Evolutionary conservation across 2,797 vertebrate species (phyloP), one percentile per base, ranked within the genome.

Genomic region (Aythya fuligula): DNA sequence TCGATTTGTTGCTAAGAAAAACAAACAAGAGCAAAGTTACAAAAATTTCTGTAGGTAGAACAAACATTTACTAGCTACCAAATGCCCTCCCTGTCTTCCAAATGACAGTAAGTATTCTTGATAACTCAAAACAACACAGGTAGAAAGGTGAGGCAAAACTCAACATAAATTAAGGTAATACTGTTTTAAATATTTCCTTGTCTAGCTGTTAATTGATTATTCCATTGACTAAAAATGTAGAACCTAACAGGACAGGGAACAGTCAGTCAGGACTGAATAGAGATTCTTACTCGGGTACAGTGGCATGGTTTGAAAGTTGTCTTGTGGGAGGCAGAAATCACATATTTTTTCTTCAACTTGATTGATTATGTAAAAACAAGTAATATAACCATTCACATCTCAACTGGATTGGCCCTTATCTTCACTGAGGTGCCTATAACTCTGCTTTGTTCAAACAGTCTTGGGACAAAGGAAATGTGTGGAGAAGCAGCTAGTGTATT

Each of bases 1-100:
- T 98, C 97, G 11, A 98, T 97, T 94, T 98, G 97, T 80, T 97
- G 97, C 97, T 98, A 57, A 69, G 88, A 93, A 87, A 87, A 95
- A 84, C 58, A 43, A 95, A 92, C 5, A 83, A 84, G 30, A 92
- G 32, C 84, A 71, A 85, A 5, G 71, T 92, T 90, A 65, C 34
- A 70, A 49, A 49, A 49, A 51, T 85, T 47, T 91, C 58, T 83
- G 65, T 38, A 91, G 30, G 3, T 38, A 36, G 22, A 77, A 74
- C n/a, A 66, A 34, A 20, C 24, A 51, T 18, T 77, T 78, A 11
- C 64, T 53, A 67, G 9, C 36, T 82, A 20, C 20, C 28, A 80
- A 12, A 25, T 53, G 34, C 41, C 34, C 18, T 77, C 41, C 49
- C 14, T 85, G 6, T 4, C 38, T 91, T 89, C 76, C 58, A 54